Evolutionary conservation across 2,797 vertebrate species (phyloP).

Genomic region (Sebastes steindachneri): DNA sequence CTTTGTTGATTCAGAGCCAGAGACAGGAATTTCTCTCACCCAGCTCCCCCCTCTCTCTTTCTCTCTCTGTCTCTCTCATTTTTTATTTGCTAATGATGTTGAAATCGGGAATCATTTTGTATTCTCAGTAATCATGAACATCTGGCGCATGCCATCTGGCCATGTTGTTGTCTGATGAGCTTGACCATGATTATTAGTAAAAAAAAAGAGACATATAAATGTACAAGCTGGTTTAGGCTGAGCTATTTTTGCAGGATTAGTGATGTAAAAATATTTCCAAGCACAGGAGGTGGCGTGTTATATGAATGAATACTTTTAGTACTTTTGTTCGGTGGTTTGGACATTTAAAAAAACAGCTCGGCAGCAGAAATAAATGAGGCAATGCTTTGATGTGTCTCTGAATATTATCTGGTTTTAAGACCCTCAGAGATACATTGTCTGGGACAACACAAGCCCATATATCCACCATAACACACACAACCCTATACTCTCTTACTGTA

Average conservation of each 20-base stretch:
- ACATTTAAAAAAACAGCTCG: neutral
- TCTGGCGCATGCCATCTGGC: constrained; percentile 80
- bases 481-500: neutral
- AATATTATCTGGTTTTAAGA: constrained; percentile 12
- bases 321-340: constrained; percentile 1
- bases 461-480: constrained; percentile 28
- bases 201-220: constrained; percentile 54
- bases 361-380: constrained; percentile 8
- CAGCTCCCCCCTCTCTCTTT: neutral
- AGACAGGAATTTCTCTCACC: constrained; percentile 55
- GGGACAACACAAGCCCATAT: constrained; percentile 44
- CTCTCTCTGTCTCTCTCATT: neutral
- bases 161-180: constrained; percentile 59
- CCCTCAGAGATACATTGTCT: constrained; percentile 41
- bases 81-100: constrained; percentile 80
- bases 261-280: constrained; percentile 15
- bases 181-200: constrained; percentile 64
- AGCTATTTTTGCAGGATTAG: constrained; percentile 49
- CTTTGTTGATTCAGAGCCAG: constrained; percentile 59
- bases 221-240: constrained; percentile 15
- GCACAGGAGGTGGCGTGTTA: neutral
- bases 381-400: constrained; percentile 18
- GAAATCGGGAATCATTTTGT: constrained; percentile 77
- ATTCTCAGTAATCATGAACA: constrained; percentile 82
- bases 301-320: constrained; percentile 3